Evolutionary conservation across 2,888 invertebrate genomes (phyloP).

Genomic region (Linnaemya vulpina): DNA sequence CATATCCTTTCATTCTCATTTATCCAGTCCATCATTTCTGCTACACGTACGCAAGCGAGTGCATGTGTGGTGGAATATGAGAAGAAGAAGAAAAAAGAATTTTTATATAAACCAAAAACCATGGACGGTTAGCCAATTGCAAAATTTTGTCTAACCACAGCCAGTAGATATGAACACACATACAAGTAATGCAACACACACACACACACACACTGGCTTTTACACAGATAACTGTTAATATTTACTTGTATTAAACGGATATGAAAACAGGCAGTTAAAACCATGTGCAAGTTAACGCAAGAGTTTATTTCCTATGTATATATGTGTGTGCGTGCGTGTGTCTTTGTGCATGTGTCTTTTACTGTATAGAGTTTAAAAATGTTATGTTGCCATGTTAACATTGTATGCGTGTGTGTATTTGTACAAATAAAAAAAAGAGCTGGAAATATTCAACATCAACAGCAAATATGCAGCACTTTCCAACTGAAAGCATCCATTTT

Average conservation of each 20-base stretch:
- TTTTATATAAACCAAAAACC: slow-evolving; percentile 59
- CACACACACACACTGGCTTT: neutral
- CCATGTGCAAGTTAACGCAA: slow-evolving; percentile 18
- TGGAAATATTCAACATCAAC: slow-evolving; percentile 45
- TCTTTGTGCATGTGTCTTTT: neutral
- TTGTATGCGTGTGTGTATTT: neutral
- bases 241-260: slow-evolving; percentile 52
- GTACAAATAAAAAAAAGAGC: neutral
- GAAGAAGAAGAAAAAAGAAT: neutral
- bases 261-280: slow-evolving; percentile 40
- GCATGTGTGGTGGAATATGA: neutral
- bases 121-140: slow-evolving; percentile 69
- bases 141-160: slow-evolving; percentile 67
- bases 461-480: slow-evolving; percentile 60
- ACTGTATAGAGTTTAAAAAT: slow-evolving; percentile 14
- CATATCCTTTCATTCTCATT: slow-evolving; percentile 17
- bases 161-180: slow-evolving; percentile 52
- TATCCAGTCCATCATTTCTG: slow-evolving; percentile 49
- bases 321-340: neutral
- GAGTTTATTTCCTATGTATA: neutral
- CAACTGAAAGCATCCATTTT: slow-evolving; percentile 65
- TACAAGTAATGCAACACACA: too few relatives aligned
- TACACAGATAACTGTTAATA: slow-evolving; percentile 31
- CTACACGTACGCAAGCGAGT: neutral
- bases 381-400: slow-evolving; percentile 61